Conservation (phyloP, 30 jellyfish, hydroid and myxozoan genomes). For the Morbakka virulenta region DNA sequence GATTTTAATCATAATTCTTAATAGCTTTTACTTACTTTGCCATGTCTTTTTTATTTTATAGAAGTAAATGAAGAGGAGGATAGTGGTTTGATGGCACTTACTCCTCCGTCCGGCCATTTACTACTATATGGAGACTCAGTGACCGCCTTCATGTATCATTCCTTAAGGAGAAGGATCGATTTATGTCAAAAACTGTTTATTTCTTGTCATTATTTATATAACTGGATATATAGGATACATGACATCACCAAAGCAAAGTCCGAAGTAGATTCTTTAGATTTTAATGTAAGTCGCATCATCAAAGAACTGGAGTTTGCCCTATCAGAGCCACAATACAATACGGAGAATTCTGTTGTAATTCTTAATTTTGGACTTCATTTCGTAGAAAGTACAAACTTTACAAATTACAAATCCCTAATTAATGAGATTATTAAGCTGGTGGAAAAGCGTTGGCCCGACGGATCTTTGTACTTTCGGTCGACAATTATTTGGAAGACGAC, state of each 20-base stretch:
- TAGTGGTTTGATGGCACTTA: too few species aligned
- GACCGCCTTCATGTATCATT: slow-evolving; percentile 44
- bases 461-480: not conserved
- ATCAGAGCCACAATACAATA: not conserved
- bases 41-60: too few species aligned
- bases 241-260: slow-evolving; percentile 35
- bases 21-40: too few species aligned
- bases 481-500: slow-evolving; percentile 64
- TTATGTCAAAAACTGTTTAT: slow-evolving; percentile 42
- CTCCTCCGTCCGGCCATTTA: slow-evolving; percentile 28
- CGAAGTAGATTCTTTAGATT: slow-evolving; percentile 25
- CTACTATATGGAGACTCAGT: slow-evolving; percentile 73
- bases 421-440: slow-evolving; percentile 14
- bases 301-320: slow-evolving; percentile 10
- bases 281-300: slow-evolving; percentile 20
- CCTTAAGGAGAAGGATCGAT: slow-evolving; percentile 18
- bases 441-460: not conserved
- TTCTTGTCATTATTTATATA: slow-evolving; percentile 36
- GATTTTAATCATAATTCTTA: too few species aligned
- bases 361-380: slow-evolving; percentile 73
- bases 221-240: slow-evolving; percentile 45
- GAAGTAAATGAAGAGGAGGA: too few species aligned
- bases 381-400: slow-evolving; percentile 64
- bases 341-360: slow-evolving; percentile 16
- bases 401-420: slow-evolving; percentile 25